Evolutionary conservation across 2,797 vertebrate species (phyloP).

Genomic region (Sciaenops ocellatus): DNA sequence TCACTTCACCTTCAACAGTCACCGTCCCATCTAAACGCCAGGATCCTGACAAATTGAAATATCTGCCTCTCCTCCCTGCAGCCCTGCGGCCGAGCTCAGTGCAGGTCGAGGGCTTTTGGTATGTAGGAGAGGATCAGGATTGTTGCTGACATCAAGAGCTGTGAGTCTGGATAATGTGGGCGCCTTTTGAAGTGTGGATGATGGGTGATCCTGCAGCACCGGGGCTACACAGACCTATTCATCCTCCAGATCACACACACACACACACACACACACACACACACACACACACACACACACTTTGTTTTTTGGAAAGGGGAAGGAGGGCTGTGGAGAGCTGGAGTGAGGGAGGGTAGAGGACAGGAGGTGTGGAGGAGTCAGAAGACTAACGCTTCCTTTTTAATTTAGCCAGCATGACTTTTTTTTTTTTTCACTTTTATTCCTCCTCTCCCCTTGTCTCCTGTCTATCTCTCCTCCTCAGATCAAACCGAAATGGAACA

Average conservation of each 20-base stretch:
- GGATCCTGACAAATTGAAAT: constrained; percentile 39
- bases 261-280: constrained; percentile 9
- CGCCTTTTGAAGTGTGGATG: constrained; percentile 65
- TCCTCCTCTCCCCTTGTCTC: background rate
- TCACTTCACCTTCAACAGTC: background rate
- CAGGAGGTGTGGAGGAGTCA: constrained; percentile 43
- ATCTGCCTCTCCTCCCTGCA: constrained; percentile 8
- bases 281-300: constrained; percentile 11
- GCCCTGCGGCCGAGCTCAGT: constrained; percentile 4
- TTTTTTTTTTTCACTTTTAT: constrained; percentile 30
- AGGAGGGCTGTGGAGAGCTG: background rate
- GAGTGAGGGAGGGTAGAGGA: background rate
- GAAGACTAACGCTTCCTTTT: constrained; percentile 43
- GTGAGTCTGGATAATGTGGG: constrained; percentile 58
- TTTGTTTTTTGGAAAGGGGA: constrained; percentile 34
- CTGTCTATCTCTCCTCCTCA: constrained; percentile 3
- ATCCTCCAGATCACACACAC: constrained; percentile 52
- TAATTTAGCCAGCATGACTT: constrained; percentile 50
- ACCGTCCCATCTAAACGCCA: background rate
- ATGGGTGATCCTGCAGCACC: constrained; percentile 61
- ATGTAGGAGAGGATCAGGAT: constrained; percentile 46
- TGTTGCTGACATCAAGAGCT: constrained; percentile 60
- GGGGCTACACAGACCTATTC: constrained; percentile 55
- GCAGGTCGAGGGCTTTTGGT: constrained; percentile 11
- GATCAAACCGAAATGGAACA: constrained; percentile 47